These are phyloP conservation scores for Zhengitettix transpicula DNA, from an alignment of 2,888 invertebrate genomes.

Conservation along the genomic window DNA sequence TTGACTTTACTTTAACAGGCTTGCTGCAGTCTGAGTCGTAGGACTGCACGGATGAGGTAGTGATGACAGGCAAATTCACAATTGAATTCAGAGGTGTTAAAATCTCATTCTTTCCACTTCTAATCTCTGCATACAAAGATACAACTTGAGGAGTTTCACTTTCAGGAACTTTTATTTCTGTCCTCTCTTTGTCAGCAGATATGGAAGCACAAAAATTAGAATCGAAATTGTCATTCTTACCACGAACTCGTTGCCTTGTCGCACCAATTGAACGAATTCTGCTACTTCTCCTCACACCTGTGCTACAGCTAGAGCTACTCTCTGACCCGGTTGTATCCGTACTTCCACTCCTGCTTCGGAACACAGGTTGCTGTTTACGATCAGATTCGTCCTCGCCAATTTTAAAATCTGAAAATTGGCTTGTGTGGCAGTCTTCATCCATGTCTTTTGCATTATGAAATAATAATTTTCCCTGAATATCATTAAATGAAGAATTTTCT, in stretches of 20 bases:
- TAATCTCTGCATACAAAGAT: not conserved
- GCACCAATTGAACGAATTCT: conserved; percentile 50
- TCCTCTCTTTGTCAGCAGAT: not conserved
- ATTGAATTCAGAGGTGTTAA: not conserved
- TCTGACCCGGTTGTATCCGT: conserved; percentile 26
- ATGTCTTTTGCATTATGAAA: too few relatives aligned
- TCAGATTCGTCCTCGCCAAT: too few relatives aligned
- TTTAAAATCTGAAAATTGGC: too few relatives aligned
- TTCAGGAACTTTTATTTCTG: not conserved
- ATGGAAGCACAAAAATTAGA: not conserved
- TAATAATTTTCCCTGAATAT: too few relatives aligned
- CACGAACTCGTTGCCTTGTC: conserved; percentile 35
- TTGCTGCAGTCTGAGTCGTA: conserved; percentile 29
- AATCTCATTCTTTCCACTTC: not conserved
- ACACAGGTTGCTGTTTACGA: conserved; percentile 5
- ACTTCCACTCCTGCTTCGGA: conserved; percentile 24
- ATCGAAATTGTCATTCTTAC: not conserved
- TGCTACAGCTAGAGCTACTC: conserved; percentile 25
- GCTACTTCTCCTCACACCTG: conserved; percentile 20
- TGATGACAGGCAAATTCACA: conserved; percentile 14
- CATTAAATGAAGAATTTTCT: too few relatives aligned
- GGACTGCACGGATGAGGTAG: conserved; percentile 17
- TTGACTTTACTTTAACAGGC: conserved; percentile 63
- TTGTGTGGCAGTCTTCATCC: too few relatives aligned
- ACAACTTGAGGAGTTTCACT: not conserved